These are phyloP conservation scores for Cephus pygmeus DNA, from an alignment of 2,888 invertebrate genomes.

Conservation along the genomic window DNA sequence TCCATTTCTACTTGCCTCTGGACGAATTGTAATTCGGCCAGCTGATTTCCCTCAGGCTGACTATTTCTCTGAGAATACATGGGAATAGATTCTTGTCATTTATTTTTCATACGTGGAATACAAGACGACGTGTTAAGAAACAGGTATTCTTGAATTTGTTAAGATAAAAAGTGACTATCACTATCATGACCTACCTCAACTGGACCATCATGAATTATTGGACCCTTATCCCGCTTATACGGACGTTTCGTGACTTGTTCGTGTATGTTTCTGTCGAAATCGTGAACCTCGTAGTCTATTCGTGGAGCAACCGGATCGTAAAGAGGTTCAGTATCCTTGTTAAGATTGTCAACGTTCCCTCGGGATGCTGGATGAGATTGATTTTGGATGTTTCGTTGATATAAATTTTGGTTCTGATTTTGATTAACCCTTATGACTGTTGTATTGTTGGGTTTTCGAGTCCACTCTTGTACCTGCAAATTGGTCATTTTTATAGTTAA, in stretches of 20 bases:
- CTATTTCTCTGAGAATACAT: constrained; percentile 46
- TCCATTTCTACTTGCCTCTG: constrained; percentile 69
- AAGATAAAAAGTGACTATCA: too few species aligned
- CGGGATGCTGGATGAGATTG: neutral
- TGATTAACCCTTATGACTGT: constrained; percentile 63
- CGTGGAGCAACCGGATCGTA: constrained; percentile 62
- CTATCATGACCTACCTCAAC: neutral
- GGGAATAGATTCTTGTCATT: too few species aligned
- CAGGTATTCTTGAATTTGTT: too few species aligned
- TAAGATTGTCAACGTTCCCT: neutral
- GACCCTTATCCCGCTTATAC: neutral
- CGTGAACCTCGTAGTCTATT: constrained; percentile 60
- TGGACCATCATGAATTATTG: neutral
- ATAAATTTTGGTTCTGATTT: constrained; percentile 46
- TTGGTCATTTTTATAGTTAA: neutral
- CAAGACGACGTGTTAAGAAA: too few species aligned
- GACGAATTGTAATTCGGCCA: constrained; percentile 38
- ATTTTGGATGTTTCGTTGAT: constrained; percentile 4
- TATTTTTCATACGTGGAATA: too few species aligned
- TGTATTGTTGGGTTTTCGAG: constrained; percentile 60
- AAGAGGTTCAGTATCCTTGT: constrained; percentile 50
- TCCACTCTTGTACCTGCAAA: constrained; percentile 57
- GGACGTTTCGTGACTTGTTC: constrained; percentile 28
- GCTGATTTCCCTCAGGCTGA: constrained; percentile 44
- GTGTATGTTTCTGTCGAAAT: constrained; percentile 52